A percentile compares a stretch with the other conserved stretches of the same genome.
Conservation (phyloP, 2,888 invertebrate species). For the Ormia ochracea region DNA sequence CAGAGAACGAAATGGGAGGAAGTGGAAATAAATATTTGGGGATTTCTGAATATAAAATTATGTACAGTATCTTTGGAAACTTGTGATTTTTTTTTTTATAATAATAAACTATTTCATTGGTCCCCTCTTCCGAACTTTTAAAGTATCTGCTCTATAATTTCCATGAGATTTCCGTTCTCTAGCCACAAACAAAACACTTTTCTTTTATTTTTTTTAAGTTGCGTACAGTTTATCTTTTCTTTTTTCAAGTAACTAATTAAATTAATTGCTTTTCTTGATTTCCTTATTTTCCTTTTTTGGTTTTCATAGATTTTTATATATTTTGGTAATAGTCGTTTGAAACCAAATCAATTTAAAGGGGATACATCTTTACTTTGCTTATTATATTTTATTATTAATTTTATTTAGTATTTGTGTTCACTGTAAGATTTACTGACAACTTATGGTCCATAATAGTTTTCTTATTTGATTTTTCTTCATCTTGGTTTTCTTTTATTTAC, state of each 20-base stretch:
- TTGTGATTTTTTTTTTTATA: background rate
- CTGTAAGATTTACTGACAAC: constrained; percentile 21
- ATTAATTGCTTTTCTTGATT: constrained; percentile 21
- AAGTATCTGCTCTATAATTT: background rate
- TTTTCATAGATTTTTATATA: background rate
- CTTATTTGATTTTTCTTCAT: constrained; percentile 24
- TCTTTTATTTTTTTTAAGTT: background rate
- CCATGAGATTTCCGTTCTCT: background rate
- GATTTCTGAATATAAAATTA: background rate
- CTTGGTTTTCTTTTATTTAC: background rate
- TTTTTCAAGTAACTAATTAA: constrained; percentile 21
- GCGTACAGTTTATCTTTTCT: background rate
- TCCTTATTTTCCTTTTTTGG: too few relatives aligned
- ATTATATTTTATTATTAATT: background rate
- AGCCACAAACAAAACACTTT: constrained; percentile 7
- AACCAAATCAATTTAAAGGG: constrained; percentile 26
- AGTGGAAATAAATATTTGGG: background rate
- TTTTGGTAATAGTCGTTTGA: constrained; percentile 4
- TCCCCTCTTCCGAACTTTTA: constrained; percentile 20
- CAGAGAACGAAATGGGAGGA: background rate
- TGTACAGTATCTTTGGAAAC: background rate
- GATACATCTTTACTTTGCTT: constrained; percentile 25
- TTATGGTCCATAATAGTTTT: constrained; percentile 44
- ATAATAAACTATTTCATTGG: constrained; percentile 11
- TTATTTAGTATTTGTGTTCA: constrained; percentile 9